Evolutionary conservation across 1,140 invertebrate species (phyloP).

Genomic region (Dreissena rostriformis): DNA sequence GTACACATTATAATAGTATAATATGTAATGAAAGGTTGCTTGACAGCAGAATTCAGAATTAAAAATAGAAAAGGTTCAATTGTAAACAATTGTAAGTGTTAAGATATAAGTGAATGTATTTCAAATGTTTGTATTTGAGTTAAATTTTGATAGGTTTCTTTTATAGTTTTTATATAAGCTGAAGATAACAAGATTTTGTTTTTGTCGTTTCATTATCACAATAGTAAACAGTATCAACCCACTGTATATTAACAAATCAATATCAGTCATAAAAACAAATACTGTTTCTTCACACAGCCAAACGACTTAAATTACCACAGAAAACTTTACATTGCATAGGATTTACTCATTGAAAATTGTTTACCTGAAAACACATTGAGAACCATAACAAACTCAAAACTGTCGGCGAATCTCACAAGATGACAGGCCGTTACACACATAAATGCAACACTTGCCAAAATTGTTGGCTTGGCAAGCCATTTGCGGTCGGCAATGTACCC

Average conservation of each 20-base stretch:
- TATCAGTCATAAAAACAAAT: not conserved
- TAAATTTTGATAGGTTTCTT: not conserved
- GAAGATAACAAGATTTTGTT: no score
- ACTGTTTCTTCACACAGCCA: not conserved
- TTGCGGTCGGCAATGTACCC: constrained; percentile 11
- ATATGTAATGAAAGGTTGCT: not conserved
- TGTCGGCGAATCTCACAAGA: constrained; percentile 10
- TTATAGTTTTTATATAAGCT: not conserved
- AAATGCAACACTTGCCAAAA: not conserved
- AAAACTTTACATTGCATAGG: not conserved
- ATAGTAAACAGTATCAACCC: not conserved
- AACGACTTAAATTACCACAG: not conserved
- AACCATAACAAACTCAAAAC: constrained; percentile 6
- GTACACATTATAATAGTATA: no score
- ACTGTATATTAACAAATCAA: not conserved
- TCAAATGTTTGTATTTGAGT: not conserved
- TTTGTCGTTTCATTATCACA: not conserved
- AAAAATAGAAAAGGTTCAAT: no score
- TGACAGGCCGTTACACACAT: not conserved
- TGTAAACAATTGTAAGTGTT: not conserved
- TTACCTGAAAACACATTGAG: constrained; percentile 7
- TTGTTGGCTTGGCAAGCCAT: constrained; percentile 2
- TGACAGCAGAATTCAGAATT: not conserved
- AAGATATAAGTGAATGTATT: not conserved
- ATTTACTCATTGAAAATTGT: not conserved